Evolutionary conservation across 2,113 vertebrate genomes (phyloP).

Genomic region (Ameiurus melas): DNA sequence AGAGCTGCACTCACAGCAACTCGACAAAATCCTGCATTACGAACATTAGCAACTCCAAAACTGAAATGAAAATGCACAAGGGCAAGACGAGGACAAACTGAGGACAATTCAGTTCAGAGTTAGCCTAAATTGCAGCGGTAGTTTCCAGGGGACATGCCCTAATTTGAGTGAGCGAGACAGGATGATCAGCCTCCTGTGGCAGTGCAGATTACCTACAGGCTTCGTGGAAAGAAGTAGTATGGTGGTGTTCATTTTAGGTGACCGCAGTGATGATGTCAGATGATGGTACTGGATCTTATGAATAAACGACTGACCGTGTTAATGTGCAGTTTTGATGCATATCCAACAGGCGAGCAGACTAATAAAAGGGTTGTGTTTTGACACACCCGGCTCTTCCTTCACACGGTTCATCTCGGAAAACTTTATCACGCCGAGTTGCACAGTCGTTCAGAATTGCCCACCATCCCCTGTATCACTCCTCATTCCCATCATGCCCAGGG

Average conservation of each 20-base stretch:
- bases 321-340: neutral
- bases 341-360: neutral
- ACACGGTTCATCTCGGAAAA: neutral
- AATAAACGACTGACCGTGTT: neutral
- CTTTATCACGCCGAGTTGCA: neutral
- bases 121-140: conserved; percentile 35
- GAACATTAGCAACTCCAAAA: neutral
- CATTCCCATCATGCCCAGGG: neutral
- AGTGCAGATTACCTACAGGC: neutral
- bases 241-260: neutral
- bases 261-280: neutral
- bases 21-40: neutral
- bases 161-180: conserved; percentile 24
- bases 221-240: neutral
- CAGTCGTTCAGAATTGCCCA: neutral
- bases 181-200: conserved; percentile 3
- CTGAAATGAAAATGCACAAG: neutral
- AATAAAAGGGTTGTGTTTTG: neutral
- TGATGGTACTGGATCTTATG: neutral
- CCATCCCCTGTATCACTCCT: neutral
- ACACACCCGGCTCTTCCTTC: neutral
- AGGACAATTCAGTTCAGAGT: conserved; percentile 17
- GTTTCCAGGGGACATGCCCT: conserved; percentile 36
- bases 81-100: conserved; percentile 1
- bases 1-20: neutral